Evolutionary conservation across 2,888 invertebrate species (phyloP).

Genomic region (Autographa pulchrina): DNA sequence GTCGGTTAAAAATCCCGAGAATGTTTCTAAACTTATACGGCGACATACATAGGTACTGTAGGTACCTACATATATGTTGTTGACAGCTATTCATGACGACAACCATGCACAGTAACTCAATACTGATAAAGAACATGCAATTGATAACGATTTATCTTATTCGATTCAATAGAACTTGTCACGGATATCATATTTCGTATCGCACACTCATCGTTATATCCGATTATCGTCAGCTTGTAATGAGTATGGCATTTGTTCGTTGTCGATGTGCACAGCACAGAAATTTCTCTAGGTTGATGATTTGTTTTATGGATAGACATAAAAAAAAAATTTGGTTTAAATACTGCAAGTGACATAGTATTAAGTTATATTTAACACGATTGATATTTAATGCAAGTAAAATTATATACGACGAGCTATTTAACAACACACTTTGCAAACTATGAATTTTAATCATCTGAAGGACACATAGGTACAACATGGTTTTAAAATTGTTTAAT

Average conservation of each 20-base stretch:
- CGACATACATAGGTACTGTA: neutral
- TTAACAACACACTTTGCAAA: no score
- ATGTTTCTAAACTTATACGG: neutral
- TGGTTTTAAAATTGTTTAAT: no score
- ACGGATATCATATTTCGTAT: conserved; percentile 45
- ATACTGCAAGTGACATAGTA: no score
- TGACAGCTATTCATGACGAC: conserved; percentile 24
- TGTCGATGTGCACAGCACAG: neutral
- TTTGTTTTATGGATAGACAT: no score
- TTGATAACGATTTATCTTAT: conserved; percentile 54
- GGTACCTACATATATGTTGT: neutral
- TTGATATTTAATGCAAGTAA: no score
- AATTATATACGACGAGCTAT: no score
- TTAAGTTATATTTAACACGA: no score
- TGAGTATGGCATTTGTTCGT: conserved; percentile 30
- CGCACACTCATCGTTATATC: conserved; percentile 23
- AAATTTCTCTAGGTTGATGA: neutral
- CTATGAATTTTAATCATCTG: no score
- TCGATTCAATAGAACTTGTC: conserved; percentile 45
- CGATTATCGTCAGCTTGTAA: conserved; percentile 40
- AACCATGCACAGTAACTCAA: conserved; percentile 36
- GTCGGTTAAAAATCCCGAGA: neutral
- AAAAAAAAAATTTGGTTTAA: no score
- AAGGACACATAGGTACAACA: no score
- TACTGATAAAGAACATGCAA: conserved; percentile 39